Base-by-base conservation (phyloP, 2,888 invertebrate species). In the Tachina fera region DNA sequence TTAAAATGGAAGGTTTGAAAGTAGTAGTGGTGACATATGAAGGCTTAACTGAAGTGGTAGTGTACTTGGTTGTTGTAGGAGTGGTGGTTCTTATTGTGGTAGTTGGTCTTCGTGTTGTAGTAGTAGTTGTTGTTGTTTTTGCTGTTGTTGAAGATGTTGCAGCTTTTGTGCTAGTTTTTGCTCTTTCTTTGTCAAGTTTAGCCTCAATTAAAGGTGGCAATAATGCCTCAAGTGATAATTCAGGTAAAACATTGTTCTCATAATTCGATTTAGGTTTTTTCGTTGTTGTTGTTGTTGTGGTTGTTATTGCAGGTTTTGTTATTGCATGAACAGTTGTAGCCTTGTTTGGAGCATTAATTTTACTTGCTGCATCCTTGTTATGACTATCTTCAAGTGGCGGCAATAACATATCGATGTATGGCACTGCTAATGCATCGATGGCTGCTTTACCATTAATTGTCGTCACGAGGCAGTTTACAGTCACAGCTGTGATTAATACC, bases 401-500 rank as follows among this genome's bases (percentile, higher is more conserved):
- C n/a, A 92, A 91, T 88, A 91, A 89, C 88, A 90, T 89, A 89
- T 91, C 92, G 89, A 90, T 91, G 84, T 90, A 91, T 41, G 91
- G 91, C 87, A 89, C 85, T 87, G 87, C 87, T 85, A 90, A 80
- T 79, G 61, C 68, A 88, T 89, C 84, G 86, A 85, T 78, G 70
- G 76, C 80, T 84, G 49, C 65, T 76, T 75, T 83, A 65, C 84
- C 89, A 89, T 90, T 90, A 88, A 91, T 89, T 88, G 83, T 68
- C 80, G 77, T 87, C 84, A 87, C 87, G 74, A 88, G 87, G 83
- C 87, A 91, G 80, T 82, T 87, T 79, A 87, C 81, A 79, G 88
- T 87, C 82, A 89, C 89, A 84, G 89, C 88, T 88, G 89, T 89
- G 87, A 91, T 88, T 86, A 91, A 89, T 87, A 91, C 81, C 91